Evolutionary conservation across 2,888 invertebrate genomes (phyloP).

Genomic region (Hedya salicella): DNA sequence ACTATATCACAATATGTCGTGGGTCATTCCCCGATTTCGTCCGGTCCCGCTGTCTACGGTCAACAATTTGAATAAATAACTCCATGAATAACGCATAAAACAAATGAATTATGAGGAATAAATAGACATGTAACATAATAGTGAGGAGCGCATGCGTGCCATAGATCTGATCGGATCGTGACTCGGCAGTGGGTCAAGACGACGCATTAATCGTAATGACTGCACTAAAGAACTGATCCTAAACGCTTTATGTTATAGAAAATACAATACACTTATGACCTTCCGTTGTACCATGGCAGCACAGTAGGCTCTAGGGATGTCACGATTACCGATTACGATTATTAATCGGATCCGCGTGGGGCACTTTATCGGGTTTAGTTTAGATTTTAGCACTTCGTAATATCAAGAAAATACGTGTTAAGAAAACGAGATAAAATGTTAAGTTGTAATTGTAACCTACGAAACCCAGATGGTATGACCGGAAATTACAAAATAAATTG

Average conservation of each 20-base stretch:
- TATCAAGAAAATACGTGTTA: not conserved
- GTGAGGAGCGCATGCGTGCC: slow-evolving; percentile 37
- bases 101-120: slow-evolving; percentile 39
- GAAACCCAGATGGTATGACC: not conserved
- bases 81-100: slow-evolving; percentile 34
- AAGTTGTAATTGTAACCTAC: not conserved
- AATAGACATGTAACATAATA: slow-evolving; percentile 37
- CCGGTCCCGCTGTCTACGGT: slow-evolving; percentile 8
- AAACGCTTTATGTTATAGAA: slow-evolving; percentile 7
- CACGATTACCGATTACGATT: slow-evolving; percentile 34
- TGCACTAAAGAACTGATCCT: slow-evolving; percentile 21
- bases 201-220: slow-evolving; percentile 68
- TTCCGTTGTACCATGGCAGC: not conserved
- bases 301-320: slow-evolving; percentile 41
- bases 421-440: not conserved
- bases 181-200: slow-evolving; percentile 74
- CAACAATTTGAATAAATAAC: slow-evolving; percentile 29
- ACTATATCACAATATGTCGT: not conserved
- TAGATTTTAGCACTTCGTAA: slow-evolving; percentile 21
- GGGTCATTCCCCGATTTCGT: not conserved
- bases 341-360: slow-evolving; percentile 18
- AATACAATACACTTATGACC: not conserved
- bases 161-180: slow-evolving; percentile 55
- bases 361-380: slow-evolving; percentile 2
- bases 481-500: slow-evolving; percentile 14